Conservation (phyloP, 2,888 invertebrate species). For the Lasioglossum marginatum region DNA sequence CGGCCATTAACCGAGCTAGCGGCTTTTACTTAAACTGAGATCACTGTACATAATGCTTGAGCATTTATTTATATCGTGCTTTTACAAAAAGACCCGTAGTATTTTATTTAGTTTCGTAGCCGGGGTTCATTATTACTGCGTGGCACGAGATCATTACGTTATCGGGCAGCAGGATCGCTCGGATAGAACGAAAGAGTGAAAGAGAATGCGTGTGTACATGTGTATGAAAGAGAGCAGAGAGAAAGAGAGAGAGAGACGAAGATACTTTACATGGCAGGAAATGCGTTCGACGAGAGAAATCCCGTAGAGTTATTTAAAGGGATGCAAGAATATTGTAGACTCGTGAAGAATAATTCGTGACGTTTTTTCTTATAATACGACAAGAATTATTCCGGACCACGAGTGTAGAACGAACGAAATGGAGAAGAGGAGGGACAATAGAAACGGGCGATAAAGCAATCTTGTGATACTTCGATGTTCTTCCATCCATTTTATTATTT, state of each 20-base stretch:
- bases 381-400: conserved; percentile 8
- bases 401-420: conserved; percentile 31
- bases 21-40: conserved; percentile 83
- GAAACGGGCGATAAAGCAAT: conserved; percentile 75
- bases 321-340: conserved; percentile 32
- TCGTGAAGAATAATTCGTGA: background rate
- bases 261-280: conserved; percentile 8
- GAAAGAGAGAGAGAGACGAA: conserved; percentile 13
- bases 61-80: conserved; percentile 84
- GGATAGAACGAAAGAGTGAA: conserved; percentile 13
- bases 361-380: background rate
- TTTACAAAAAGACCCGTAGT: conserved; percentile 80
- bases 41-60: conserved; percentile 82
- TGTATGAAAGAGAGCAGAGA: background rate
- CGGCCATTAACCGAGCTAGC: conserved; percentile 72
- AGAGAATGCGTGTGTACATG: conserved; percentile 32
- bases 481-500: conserved; percentile 69
- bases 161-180: conserved; percentile 48
- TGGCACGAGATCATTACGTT: conserved; percentile 57
- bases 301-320: conserved; percentile 40
- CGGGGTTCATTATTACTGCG: conserved; percentile 66
- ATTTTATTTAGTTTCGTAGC: conserved; percentile 80
- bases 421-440: conserved; percentile 39
- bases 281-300: conserved; percentile 15
- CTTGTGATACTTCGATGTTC: conserved; percentile 81